Evolutionary conservation across 2,113 vertebrate species (phyloP), one percentile per base, ranked within the genome.

Genomic region (Sclerurus mexicanus): DNA sequence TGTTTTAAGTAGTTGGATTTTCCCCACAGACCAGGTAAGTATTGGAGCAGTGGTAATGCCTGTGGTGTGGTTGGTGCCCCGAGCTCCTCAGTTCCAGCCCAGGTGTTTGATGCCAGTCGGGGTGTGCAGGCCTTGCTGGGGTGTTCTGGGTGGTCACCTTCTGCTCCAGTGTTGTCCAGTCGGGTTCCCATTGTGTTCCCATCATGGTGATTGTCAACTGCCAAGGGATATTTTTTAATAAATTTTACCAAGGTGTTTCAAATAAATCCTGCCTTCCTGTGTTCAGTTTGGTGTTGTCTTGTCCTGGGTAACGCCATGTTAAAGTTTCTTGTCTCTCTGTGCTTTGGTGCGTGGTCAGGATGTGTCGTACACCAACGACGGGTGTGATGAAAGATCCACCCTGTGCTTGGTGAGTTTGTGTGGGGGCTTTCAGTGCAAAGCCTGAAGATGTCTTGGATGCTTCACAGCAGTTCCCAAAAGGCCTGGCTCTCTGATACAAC

Each of bases 361-460:
- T 1, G 0, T 5, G 1, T n/a, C 0, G 1, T 3, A 4, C 24
- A 1, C 20, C 0, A 0, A 0, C 1, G 4, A 0, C 20, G 40
- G 40, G 16, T 28, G 1, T 18, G 4, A 3, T 39, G 63, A 14
- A 30, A n/a, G 60, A 15, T 17, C 12, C 4, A 2, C 7, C 20
- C 18, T 10, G 1, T 5, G 23, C 31, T 6, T 33, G 33, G 60
- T 49, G 9, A 3, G 14, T 44, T 75, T 27, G 4, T 2, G 0
- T 10, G 37, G 24, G 58, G 33, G 7, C 40, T 46, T 10, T 8
- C 44, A 33, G 30, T 18, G 21, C 47, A 28, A 68, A 82, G 25
- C 58, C 52, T 40, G 10, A 4, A 55, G 21, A 13, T 55, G 19
- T 40, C 31, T 37, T 55, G 85, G 77, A 19, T 1, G 1, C 91